Evolutionary conservation across 2,888 invertebrate genomes (phyloP).

Genomic region (Pemphredon lugubris): DNA sequence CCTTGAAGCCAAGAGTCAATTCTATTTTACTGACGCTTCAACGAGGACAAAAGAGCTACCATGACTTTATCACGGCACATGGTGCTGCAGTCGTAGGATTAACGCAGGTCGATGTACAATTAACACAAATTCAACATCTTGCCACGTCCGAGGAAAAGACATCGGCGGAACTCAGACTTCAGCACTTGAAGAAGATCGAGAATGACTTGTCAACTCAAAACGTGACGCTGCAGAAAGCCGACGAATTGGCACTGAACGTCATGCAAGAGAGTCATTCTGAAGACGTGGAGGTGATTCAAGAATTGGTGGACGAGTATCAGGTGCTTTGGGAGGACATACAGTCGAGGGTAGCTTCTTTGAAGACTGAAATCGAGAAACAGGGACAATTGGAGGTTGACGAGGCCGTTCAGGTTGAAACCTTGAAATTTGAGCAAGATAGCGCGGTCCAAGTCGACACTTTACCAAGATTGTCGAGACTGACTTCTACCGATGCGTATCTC

Average conservation of each 20-base stretch:
- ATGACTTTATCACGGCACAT: conserved; percentile 88
- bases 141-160: conserved; percentile 81
- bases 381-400: conserved; percentile 82
- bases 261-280: conserved; percentile 83
- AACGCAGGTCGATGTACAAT: conserved; percentile 87
- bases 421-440: conserved; percentile 89
- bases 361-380: conserved; percentile 75
- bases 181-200: conserved; percentile 83
- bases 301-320: conserved; percentile 86
- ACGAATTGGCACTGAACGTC: conserved; percentile 84
- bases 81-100: conserved; percentile 87
- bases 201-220: conserved; percentile 83
- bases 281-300: conserved; percentile 83
- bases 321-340: conserved; percentile 85
- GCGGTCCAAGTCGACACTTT: conserved; percentile 92
- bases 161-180: conserved; percentile 79
- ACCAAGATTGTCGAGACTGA: conserved; percentile 84
- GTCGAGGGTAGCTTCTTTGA: conserved; percentile 81
- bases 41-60: conserved; percentile 84
- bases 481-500: conserved; percentile 91
- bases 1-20: conserved; percentile 84
- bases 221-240: conserved; percentile 83
- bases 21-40: conserved; percentile 84
- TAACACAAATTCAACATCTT: conserved; percentile 87
- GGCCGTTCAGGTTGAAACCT: conserved; percentile 87